A percentile compares a stretch with the other conserved stretches of the same genome.
Conservation (phyloP, 2,797 vertebrate species). For the Mormyrops attenuatus region DNA sequence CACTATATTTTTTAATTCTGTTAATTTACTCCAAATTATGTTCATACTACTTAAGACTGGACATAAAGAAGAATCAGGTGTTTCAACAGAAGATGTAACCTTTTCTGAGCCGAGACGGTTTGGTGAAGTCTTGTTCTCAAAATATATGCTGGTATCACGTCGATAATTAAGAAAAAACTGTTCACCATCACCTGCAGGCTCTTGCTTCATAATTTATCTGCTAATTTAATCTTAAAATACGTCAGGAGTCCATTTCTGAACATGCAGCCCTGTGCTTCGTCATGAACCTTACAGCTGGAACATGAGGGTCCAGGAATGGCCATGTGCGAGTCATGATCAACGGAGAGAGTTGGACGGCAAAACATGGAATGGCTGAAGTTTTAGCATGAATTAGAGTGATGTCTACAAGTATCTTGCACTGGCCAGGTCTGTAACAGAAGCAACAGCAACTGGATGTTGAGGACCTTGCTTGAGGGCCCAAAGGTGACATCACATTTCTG, state of each 20-base stretch:
- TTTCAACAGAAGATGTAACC: neutral
- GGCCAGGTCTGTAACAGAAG: neutral
- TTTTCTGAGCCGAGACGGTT: neutral
- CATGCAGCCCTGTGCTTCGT: neutral
- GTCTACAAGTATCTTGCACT: neutral
- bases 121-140: neutral
- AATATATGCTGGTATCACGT: neutral
- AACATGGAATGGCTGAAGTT: neutral
- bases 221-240: neutral
- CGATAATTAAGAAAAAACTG: neutral
- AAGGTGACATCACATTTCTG: neutral
- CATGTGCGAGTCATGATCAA: neutral
- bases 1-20: neutral
- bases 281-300: neutral
- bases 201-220: neutral
- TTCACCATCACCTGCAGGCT: neutral
- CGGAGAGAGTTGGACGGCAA: neutral
- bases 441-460: neutral
- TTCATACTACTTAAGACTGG: neutral
- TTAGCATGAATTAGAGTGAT: neutral
- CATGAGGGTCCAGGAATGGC: neutral
- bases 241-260: neutral
- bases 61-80: neutral
- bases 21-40: neutral
- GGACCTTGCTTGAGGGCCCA: neutral